Base-by-base conservation (phyloP, 2,888 invertebrate species). In the Apamea anceps region DNA sequence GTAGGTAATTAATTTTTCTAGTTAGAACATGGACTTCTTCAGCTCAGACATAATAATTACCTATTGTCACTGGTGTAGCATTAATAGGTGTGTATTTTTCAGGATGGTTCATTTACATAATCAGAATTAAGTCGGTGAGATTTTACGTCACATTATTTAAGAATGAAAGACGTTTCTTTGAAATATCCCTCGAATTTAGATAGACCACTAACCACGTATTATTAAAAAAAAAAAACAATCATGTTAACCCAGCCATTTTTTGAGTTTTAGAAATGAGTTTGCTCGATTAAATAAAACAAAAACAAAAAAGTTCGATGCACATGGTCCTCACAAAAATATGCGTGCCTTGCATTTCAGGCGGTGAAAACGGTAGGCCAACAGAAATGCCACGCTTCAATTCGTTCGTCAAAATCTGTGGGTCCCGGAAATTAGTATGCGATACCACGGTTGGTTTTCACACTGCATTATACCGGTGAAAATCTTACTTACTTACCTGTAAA, bases 241-340 rank as follows among this genome's bases (percentile, higher is more conserved):
- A 5, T 8, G 18, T 32, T 10, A 5, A 21, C 13, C 32, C 13
- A 37, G 12, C 32, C 32, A 25, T 1, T 25, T 65, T 12, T 21
- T 1, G 3, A 0, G 18, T 10, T 28, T 5, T 32, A 51, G 0
- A 1, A 12, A 18, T 6, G 2, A 2, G 5, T 21, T 65, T 13
- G 12, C 6, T 25, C 65, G 25, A 65, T 37, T 3, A 65, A 65
- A 65, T 21, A 65, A 32, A 65, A 21, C 28, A 18, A 63, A 32
- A 32, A 21, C 28, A 12, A 32, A 32, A 21, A 25, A 37, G 66
- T 65, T 13, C 25, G 42, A n/a, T 25, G 8, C 21, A 25, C 65
- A 65, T 66, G 13, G 65, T 25, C 6, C 32, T 62, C 28, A n/a
- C 6, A 62, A 28, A 62, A 2, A 28, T 60, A 28, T 21, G 12